Evolutionary conservation across 2,888 invertebrate species (phyloP), one percentile per base, ranked within the genome.

Genomic region (Nomada goodeniana): DNA sequence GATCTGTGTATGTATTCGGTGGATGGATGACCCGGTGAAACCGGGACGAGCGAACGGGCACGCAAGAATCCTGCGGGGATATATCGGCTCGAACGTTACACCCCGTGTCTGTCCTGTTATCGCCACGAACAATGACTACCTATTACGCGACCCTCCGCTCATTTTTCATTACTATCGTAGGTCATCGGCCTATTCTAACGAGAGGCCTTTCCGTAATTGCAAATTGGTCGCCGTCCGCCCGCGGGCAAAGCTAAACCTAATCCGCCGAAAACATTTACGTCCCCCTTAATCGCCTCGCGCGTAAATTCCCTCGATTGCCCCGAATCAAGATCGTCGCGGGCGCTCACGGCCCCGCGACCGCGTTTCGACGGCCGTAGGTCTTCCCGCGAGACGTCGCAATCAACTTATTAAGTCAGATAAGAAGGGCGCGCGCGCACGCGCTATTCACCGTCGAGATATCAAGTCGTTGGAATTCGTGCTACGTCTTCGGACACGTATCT

Each of bases 51-150:
- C 63, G 69, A 69, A 55, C 74, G 63, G 60, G 60, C 83, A 81
- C 83, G 83, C 87, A 85, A 87, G 85, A 83, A 87, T 87, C 82
- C 87, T 85, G 73, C 57, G 53, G 81, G 84, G 71, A 85, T 84
- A 79, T 77, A 82, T 80, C 82, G 83, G 75, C 75, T 87, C 78
- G 76, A 87, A 83, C 80, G 75, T 80, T 81, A 75, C 67, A 76
- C 68, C 76, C 61, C 74, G 72, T 78, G 79, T 81, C 82, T 59
- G 69, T 74, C 79, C 61, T 73, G 79, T 82, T 84, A 82, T 80
- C 74, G 60, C 59, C 50, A 18, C 23, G 74, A 76, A 65, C 78
- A 83, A 83, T 83, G 75, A 78, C 82, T 72, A 42, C 78, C 82
- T 83, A 82, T 83, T 75, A 55, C 82, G 55, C 75, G 69, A 82